Evolutionary conservation across 1,140 invertebrate genomes (phyloP), one percentile per base, ranked within the genome.

Genomic region (Drosophila kanapiae): DNA sequence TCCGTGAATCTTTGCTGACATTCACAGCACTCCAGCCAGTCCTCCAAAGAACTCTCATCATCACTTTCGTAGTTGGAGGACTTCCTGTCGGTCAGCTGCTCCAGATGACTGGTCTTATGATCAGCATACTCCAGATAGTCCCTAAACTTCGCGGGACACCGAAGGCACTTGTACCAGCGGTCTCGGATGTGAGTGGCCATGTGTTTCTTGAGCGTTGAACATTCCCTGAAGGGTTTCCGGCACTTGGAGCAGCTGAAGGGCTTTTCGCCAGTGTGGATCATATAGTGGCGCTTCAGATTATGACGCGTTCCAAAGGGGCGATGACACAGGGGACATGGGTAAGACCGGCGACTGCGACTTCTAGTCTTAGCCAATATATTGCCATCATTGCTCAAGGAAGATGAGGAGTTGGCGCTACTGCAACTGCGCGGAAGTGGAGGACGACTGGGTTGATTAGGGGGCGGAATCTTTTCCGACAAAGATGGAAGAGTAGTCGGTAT

Each of bases 201-300:
- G 42, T 92, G 91, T 38, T 92, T 92, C 35, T 92, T 92, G 0
- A 92, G 71, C 0, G 91, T 92, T 18, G 90, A 92, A 51, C 80
- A 86, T 69, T 92, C 91, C 0, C 91, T 79, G n/a, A 92, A 92
- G 1, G 87, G 91, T 67, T 92, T 92, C 6, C 86, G 75, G 56
- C 91, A 92, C 38, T 88, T 90, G 58, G 60, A 78, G 60, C 91
- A 92, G 58, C 86, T 91, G 51, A 86, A 92, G 0, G 91, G 91
- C 43, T 92, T 92, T 56, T 92, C 90, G 4, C 91, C 91, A 2
- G 91, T 92, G 43, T 92, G 91, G 7, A 92, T 92, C 91, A 92
- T 92, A 29, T 87, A 91, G 61, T 92, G 91, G 4, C 91, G 87
- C 58, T 92, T 92, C 0, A 92, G 83, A 63, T 92, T 92, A 51